A percentile compares a stretch with the other conserved stretches of the same genome.
These are phyloP conservation scores for Neodontobutis hainanensis DNA, from an alignment of 2,113 vertebrate genomes.

Conservation along the genomic window DNA sequence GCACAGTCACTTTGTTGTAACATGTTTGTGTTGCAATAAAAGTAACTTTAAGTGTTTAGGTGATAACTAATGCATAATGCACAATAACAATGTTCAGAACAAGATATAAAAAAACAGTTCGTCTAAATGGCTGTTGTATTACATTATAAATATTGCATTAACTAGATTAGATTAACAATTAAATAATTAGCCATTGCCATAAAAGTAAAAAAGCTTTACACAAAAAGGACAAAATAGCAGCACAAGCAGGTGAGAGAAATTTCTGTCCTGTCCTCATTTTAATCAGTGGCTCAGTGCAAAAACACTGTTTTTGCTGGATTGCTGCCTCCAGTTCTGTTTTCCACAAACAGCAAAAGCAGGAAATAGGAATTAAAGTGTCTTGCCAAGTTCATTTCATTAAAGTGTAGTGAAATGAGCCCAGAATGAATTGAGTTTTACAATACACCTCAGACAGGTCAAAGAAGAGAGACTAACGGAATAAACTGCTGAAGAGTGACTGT, in stretches of 20 bases:
- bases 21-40: too few species aligned
- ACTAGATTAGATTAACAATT: too few species aligned
- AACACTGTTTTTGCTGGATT: conserved; percentile 18
- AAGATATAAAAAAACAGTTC: too few species aligned
- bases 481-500: conserved; percentile 21
- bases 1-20: too few species aligned
- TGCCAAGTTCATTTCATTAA: conserved; percentile 55
- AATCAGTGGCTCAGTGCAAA: conserved; percentile 13
- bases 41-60: too few species aligned
- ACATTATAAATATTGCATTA: too few species aligned
- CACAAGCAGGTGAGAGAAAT: conserved; percentile 18
- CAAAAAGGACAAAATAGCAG: neutral
- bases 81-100: too few species aligned
- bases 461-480: conserved; percentile 44
- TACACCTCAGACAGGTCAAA: conserved; percentile 35
- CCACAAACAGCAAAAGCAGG: conserved; percentile 32
- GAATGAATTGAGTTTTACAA: conserved; percentile 54
- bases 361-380: conserved; percentile 25
- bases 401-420: conserved; percentile 61
- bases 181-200: too few species aligned
- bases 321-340: conserved; percentile 32
- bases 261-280: conserved; percentile 18
- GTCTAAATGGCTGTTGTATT: too few species aligned
- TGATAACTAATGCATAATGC: too few species aligned
- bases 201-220: too few species aligned